Evolutionary conservation across 1,140 invertebrate species (phyloP).

Genomic region (Leptinotarsa texana): DNA sequence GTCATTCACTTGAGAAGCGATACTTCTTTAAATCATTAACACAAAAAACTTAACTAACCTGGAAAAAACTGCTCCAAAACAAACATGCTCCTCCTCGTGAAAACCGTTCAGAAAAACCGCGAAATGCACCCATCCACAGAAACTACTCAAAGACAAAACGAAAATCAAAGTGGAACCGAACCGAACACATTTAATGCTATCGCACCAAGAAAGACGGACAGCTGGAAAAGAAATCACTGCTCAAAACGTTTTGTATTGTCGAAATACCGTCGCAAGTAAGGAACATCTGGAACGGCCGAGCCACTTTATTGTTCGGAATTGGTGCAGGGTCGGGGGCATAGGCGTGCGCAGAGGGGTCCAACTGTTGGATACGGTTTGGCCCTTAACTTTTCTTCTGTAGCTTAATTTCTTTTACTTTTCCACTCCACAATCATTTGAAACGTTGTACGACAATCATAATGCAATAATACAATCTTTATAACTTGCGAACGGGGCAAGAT

Average conservation of each 20-base stretch:
- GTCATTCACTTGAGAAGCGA: no score
- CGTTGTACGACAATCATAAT: no score
- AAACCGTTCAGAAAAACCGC: slow-evolving; percentile 1
- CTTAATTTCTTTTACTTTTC: no score
- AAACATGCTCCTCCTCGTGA: no score
- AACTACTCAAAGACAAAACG: neutral
- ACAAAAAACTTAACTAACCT: no score
- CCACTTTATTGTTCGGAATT: slow-evolving; percentile 21
- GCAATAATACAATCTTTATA: no score
- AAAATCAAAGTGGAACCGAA: neutral
- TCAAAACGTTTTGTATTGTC: slow-evolving; percentile 11
- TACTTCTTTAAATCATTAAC: no score
- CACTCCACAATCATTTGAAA: no score
- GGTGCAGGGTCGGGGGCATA: neutral
- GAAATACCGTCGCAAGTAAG: slow-evolving; percentile 16
- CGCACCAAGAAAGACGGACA: slow-evolving; percentile 17
- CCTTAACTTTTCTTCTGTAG: no score
- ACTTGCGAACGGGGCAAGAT: no score
- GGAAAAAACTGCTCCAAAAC: no score
- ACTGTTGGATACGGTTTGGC: no score
- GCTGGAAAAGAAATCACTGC: slow-evolving; percentile 9
- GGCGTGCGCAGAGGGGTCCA: neutral
- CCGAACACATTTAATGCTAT: neutral
- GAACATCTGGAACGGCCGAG: slow-evolving; percentile 16
- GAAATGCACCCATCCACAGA: neutral